A percentile compares a stretch with the other conserved stretches of the same genome.
Conservation (phyloP, 2,113 vertebrate genomes). For the Eleginops maclovinus region DNA sequence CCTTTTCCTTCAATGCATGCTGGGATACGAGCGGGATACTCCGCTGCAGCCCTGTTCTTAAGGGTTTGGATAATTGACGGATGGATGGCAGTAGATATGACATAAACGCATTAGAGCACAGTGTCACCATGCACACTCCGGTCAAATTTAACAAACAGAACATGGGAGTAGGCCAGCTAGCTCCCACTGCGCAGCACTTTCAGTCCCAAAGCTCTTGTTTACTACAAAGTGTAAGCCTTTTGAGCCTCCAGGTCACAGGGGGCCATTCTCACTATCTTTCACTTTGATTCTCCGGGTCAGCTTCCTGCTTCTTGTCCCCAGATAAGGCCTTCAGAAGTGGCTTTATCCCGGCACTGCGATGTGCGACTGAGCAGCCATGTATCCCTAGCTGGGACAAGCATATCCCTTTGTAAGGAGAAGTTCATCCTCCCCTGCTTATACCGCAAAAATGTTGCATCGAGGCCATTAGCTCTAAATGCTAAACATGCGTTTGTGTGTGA, state of each 20-base stretch:
- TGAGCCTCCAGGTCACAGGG: slow-evolving; percentile 45
- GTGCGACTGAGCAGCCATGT: slow-evolving; percentile 49
- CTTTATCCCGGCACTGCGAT: slow-evolving; percentile 42
- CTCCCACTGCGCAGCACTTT: slow-evolving; percentile 5
- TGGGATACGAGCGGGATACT: background rate
- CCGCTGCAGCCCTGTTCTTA: background rate
- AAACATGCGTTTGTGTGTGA: background rate
- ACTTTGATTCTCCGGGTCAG: slow-evolving; percentile 43
- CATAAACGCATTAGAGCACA: slow-evolving; percentile 5
- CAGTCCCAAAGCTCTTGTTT: slow-evolving; percentile 27
- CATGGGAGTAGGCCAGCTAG: background rate
- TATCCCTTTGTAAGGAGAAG: slow-evolving; percentile 18
- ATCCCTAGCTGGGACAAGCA: background rate
- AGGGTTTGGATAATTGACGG: background rate
- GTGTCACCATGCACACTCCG: background rate
- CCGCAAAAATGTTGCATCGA: slow-evolving; percentile 9
- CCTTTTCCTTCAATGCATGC: background rate
- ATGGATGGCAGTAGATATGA: background rate
- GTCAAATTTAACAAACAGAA: background rate
- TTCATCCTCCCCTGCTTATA: background rate
- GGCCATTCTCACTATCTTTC: slow-evolving; percentile 57
- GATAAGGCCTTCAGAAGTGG: slow-evolving; percentile 52
- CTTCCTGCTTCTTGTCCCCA: slow-evolving; percentile 61
- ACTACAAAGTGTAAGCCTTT: slow-evolving; percentile 21
- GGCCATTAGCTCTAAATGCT: too few species aligned